A percentile compares a stretch with the other conserved stretches of the same genome.
Evolutionary conservation across 2,888 invertebrate genomes (phyloP).

Genomic region (Hoplodrina blanda): DNA sequence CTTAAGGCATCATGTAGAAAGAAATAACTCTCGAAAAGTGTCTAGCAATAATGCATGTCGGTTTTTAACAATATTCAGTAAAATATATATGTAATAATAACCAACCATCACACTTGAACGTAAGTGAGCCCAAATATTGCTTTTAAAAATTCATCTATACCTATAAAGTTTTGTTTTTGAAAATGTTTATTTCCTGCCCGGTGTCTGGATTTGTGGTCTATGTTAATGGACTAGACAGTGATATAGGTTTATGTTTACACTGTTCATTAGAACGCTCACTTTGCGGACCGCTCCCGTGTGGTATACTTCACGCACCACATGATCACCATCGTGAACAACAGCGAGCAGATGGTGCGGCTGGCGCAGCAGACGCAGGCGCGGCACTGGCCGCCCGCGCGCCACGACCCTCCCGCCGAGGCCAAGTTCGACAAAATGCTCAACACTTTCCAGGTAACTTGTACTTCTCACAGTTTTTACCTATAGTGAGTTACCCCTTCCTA

Average conservation of each 20-base stretch:
- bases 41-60: too few relatives aligned
- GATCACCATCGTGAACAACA: conserved; percentile 98
- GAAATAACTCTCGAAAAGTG: too few relatives aligned
- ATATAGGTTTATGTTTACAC: neutral
- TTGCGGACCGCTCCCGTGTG: conserved; percentile 96
- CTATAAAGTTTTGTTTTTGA: too few relatives aligned
- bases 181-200: too few relatives aligned
- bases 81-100: too few relatives aligned
- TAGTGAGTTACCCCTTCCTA: neutral
- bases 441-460: conserved; percentile 91
- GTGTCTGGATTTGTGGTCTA: too few relatives aligned
- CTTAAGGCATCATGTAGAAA: too few relatives aligned
- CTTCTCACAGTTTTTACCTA: neutral
- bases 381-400: conserved; percentile 93
- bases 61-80: too few relatives aligned
- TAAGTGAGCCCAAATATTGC: too few relatives aligned
- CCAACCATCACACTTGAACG: too few relatives aligned
- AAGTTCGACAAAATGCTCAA: conserved; percentile 91
- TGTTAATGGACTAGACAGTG: too few relatives aligned
- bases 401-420: conserved; percentile 91
- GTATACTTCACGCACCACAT: conserved; percentile 98
- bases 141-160: too few relatives aligned
- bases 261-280: conserved; percentile 92
- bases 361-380: conserved; percentile 96
- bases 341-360: conserved; percentile 96